A percentile compares a stretch with the other conserved stretches of the same genome.
These are phyloP conservation scores for Drosophila eugracilis DNA, from an alignment of 1,140 invertebrate genomes.

Conservation along the genomic window DNA sequence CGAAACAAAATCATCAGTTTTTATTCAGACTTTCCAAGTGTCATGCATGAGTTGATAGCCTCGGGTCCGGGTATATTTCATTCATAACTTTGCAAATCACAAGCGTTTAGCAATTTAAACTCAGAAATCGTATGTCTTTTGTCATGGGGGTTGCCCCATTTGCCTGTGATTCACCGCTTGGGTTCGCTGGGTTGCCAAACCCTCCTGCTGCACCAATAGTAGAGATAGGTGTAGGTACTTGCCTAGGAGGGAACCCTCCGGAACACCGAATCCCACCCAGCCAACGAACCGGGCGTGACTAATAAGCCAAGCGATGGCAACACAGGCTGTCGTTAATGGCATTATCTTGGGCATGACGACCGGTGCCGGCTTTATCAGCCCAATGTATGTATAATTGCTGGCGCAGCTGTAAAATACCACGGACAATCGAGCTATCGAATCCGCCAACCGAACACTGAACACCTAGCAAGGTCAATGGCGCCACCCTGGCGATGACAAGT, in stretches of 20 bases:
- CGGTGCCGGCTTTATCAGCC: conserved; percentile 55
- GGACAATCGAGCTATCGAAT: conserved; percentile 22
- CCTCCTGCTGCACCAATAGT: conserved; percentile 12
- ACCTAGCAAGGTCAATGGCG: conserved; percentile 46
- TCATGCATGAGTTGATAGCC: too few species aligned
- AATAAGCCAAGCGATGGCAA: conserved; percentile 33
- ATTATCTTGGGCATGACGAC: conserved; percentile 57
- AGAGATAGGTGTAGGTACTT: neutral
- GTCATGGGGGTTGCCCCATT: conserved; percentile 34
- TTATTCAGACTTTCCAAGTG: too few species aligned
- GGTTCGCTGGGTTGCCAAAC: conserved; percentile 13
- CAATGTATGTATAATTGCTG: conserved; percentile 9
- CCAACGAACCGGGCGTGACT: conserved; percentile 38
- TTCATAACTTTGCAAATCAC: conserved; percentile 1
- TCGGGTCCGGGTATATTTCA: neutral
- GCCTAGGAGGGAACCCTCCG: neutral
- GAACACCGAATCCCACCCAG: conserved; percentile 11
- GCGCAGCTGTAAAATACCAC: conserved; percentile 28
- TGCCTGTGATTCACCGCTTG: conserved; percentile 27
- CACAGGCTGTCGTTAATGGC: conserved; percentile 45
- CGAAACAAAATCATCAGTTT: too few species aligned
- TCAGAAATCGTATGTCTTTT: conserved; percentile 19
- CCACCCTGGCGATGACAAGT: conserved; percentile 18
- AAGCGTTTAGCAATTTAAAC: conserved; percentile 3
- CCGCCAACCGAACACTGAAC: conserved; percentile 14